These are phyloP conservation scores for Dinomys branickii DNA, from an alignment of 2,113 vertebrate species.

Conservation along the genomic window DNA sequence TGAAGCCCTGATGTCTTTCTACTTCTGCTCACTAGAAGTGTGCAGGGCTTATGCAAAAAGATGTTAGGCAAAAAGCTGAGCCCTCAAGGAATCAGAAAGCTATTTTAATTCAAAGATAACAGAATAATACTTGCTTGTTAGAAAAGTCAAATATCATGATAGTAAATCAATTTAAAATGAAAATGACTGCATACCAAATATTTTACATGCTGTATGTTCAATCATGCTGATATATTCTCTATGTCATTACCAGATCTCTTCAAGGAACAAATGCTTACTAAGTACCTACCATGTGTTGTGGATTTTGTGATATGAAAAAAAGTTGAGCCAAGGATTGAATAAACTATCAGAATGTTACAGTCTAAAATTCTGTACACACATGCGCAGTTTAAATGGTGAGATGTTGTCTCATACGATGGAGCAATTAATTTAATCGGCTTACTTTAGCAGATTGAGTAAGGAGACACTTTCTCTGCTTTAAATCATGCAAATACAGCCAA, in stretches of 20 bases:
- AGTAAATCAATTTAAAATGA: background rate
- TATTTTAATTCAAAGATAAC: slow-evolving; percentile 15
- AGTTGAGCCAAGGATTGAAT: background rate
- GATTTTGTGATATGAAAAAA: background rate
- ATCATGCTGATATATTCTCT: background rate
- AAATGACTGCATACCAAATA: background rate
- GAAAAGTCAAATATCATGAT: slow-evolving; percentile 1
- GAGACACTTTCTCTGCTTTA: background rate
- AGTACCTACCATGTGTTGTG: background rate
- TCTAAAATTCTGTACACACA: background rate
- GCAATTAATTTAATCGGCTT: background rate
- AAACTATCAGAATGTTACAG: background rate
- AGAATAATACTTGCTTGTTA: background rate
- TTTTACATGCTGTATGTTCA: background rate
- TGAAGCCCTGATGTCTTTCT: background rate
- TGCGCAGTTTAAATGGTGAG: background rate
- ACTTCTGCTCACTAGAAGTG: background rate
- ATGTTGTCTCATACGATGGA: background rate
- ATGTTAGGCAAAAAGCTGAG: background rate
- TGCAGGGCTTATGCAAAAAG: background rate
- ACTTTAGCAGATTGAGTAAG: background rate
- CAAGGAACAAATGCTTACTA: slow-evolving; percentile 12
- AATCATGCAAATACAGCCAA: background rate
- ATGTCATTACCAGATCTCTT: background rate
- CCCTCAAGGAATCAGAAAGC: background rate